Evolutionary conservation across 2,888 invertebrate genomes (phyloP).

Genomic region (Dyspetes luteomarginatus): DNA sequence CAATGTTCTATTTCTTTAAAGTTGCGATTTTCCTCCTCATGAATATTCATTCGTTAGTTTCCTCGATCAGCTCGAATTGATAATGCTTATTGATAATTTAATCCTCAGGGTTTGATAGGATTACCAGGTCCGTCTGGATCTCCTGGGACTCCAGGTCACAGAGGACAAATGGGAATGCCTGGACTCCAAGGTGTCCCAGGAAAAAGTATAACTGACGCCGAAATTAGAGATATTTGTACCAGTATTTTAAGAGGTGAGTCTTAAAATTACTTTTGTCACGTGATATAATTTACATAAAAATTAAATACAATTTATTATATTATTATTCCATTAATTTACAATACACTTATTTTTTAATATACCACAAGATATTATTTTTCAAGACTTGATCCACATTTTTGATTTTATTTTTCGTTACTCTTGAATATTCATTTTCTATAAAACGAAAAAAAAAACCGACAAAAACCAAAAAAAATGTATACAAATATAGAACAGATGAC

Average conservation of each 20-base stretch:
- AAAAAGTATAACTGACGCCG: constrained; percentile 87
- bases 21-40: constrained; percentile 8
- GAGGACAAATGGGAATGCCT: constrained; percentile 86
- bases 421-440: constrained; percentile 32
- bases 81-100: background rate
- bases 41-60: background rate
- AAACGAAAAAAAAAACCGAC: constrained; percentile 35
- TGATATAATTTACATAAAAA: background rate
- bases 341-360: background rate
- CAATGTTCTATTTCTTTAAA: constrained; percentile 5
- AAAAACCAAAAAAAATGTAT: constrained; percentile 48
- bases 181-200: constrained; percentile 86
- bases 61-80: background rate
- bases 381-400: background rate
- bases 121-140: constrained; percentile 84
- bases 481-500: constrained; percentile 88
- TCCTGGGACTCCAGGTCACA: constrained; percentile 86
- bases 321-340: background rate
- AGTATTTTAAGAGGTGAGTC: constrained; percentile 90
- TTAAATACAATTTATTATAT: background rate
- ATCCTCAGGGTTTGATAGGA: constrained; percentile 78
- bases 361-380: background rate
- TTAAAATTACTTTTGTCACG: background rate
- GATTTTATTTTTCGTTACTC: background rate
- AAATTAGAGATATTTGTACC: constrained; percentile 92